Evolutionary conservation across 2,797 vertebrate genomes (phyloP), one percentile per base, ranked within the genome.

Genomic region (Octomys mimax): DNA sequence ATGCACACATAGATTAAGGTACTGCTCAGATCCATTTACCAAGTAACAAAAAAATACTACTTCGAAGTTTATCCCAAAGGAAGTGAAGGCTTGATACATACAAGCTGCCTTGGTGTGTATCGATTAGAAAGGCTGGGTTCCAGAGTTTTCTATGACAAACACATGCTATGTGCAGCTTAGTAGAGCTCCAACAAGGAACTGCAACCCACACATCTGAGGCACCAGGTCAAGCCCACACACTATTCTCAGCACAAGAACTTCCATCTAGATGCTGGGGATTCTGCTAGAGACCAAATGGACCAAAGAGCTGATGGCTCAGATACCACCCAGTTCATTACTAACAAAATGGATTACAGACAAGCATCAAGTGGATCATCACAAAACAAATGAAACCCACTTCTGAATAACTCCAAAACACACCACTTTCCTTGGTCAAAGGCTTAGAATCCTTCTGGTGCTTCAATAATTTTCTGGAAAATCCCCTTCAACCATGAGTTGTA

Each of bases 371-470:
- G 14, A 10, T 92, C 64, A 73, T 46, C 42, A 54, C 18, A 70
- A 75, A 82, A 62, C 11, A 42, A 57, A 12, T 70, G 19, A 82
- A 33, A 21, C 59, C 46, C 57, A 61, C 26, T 33, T 66, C 59
- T 39, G 13, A 73, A 2, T 77, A 59, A 68, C 36, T 73, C n/a
- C 26, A 77, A 26, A 31, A 79, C 13, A 21, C 31, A 33, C 31
- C 4, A 0, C 10, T 24, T 73, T 6, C 0, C 12, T 28, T 59
- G 28, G 77, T 16, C 64, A 28, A 4, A 42, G 2, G n/a, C 0
- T 59, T 14, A 42, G 71, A 80, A 82, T 77, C 39, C 14, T 22
- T 89, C 33, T 57, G 0, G 59, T 73, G 36, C 42, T 86, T 86
- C 6, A 13, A 14, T 79, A 59, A 18, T 26, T 85, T 28, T 81